Evolutionary conservation across 2,888 invertebrate species (phyloP).

Genomic region (Tholera decimalis): DNA sequence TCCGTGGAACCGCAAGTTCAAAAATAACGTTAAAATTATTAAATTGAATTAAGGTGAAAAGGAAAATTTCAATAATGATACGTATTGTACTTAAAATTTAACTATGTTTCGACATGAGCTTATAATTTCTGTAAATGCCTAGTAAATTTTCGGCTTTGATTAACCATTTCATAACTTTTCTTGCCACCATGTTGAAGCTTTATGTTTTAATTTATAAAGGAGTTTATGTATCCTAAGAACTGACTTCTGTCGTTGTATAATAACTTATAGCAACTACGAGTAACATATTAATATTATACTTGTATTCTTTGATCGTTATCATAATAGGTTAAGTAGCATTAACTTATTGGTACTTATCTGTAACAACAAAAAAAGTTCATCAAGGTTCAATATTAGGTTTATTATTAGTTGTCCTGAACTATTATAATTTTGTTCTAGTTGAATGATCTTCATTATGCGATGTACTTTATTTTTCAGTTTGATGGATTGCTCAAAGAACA

Average conservation of each 20-base stretch:
- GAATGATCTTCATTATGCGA: too few relatives aligned
- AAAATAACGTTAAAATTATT: neutral
- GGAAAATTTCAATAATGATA: neutral
- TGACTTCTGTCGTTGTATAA: neutral
- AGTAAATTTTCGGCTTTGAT: slow-evolving; percentile 19
- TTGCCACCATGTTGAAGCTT: neutral
- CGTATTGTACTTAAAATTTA: slow-evolving; percentile 8
- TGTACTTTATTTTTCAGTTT: too few relatives aligned
- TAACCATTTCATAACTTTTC: slow-evolving; percentile 1
- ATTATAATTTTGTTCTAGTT: too few relatives aligned
- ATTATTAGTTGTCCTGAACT: too few relatives aligned
- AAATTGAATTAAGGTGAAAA: neutral
- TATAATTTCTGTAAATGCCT: slow-evolving; percentile 25
- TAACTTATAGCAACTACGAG: neutral
- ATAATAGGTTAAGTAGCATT: too few relatives aligned
- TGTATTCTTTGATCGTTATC: too few relatives aligned
- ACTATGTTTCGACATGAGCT: neutral
- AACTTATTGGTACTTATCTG: too few relatives aligned
- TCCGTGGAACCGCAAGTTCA: neutral
- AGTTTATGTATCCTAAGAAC: neutral
- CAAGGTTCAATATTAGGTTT: too few relatives aligned
- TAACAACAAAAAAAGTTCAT: too few relatives aligned
- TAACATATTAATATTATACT: too few relatives aligned
- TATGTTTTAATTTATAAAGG: neutral
- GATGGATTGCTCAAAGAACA: too few relatives aligned